Conservation (phyloP, 2,888 invertebrate species). For the Rambutsinella grinnellia region DNA sequence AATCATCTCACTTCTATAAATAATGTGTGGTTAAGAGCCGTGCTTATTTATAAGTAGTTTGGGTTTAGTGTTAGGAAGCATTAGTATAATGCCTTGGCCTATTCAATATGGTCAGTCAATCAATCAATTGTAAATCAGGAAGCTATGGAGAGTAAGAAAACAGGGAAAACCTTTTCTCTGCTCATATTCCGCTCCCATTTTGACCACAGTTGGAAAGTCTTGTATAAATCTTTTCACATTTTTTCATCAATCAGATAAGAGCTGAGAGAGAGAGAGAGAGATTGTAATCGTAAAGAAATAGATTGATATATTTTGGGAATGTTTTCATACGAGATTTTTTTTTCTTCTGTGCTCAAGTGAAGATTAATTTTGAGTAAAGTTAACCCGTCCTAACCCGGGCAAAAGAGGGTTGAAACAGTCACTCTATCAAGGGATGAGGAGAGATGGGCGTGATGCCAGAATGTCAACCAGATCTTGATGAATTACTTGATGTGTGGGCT, state of each 20-base stretch:
- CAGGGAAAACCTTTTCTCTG: conserved; percentile 44
- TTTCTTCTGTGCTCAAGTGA: neutral
- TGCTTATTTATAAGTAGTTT: too few relatives aligned
- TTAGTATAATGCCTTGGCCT: too few relatives aligned
- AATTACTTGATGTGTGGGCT: conserved; percentile 46
- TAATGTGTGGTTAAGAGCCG: too few relatives aligned
- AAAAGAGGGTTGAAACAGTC: conserved; percentile 16
- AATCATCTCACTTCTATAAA: too few relatives aligned
- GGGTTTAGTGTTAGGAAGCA: too few relatives aligned
- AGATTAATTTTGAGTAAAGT: conserved; percentile 16
- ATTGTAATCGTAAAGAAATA: conserved; percentile 11
- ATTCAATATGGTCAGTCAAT: conserved; percentile 23
- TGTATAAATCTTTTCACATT: conserved; percentile 15
- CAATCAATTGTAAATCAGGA: conserved; percentile 50
- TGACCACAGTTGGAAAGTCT: too few relatives aligned
- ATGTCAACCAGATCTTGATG: conserved; percentile 56
- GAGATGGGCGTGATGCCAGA: conserved; percentile 55
- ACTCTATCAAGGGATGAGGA: conserved; percentile 25
- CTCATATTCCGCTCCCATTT: neutral
- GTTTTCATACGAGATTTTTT: neutral
- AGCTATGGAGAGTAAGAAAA: conserved; percentile 25
- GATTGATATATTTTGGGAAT: conserved; percentile 40
- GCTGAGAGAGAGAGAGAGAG: conserved; percentile 11
- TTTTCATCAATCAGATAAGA: conserved; percentile 41
- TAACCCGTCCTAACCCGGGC: conserved; percentile 11